Evolutionary conservation across 2,888 invertebrate genomes (phyloP), one percentile per base, ranked within the genome.

Genomic region (Philopedon plagiatum): DNA sequence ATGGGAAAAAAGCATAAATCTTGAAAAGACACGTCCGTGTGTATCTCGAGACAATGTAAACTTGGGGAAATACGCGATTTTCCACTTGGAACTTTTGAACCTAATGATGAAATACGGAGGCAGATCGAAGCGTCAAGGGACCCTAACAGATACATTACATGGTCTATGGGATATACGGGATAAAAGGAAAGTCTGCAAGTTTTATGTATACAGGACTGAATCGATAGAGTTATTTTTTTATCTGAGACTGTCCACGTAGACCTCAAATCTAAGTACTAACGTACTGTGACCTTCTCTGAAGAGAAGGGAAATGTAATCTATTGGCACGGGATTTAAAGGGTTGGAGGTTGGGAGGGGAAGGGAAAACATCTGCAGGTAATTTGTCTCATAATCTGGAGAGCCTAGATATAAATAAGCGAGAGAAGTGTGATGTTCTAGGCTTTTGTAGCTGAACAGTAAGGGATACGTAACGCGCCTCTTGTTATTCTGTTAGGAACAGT

Each of bases 71-170:
- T 57, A 72, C 72, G 57, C 66, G 72, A 63, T 72, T 72, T 72
- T 63, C 72, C 72, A 72, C 72, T 72, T 63, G 72, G 58, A 72
- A 72, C 67, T 72, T 72, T 72, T 63, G 66, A 72, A 67, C 67
- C 58, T 72, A 72, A 72, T 72, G 72, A 72, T 72, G 72, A 72
- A 72, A 72, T 72, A 72, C 72, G 58, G 58, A 41, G 21, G 34
- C 46, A 15, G 61, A 26, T 37, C 32, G 63, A 67, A 67, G 15
- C 58, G 66, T 46, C 67, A 5, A 26, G 72, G 63, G 67, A 61
- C 26, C 21, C n/a, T 46, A 60, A 32, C 51, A 37, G 63, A 70
- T 57, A 63, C 63, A 70, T 70, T 70, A 49, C 37, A 58, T 64
- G 58, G 15, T 51, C 51, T 29, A 51, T 15, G 29, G 29, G 15